Conservation (phyloP, 2,113 vertebrate genomes). For the Baryphthengus martii region DNA sequence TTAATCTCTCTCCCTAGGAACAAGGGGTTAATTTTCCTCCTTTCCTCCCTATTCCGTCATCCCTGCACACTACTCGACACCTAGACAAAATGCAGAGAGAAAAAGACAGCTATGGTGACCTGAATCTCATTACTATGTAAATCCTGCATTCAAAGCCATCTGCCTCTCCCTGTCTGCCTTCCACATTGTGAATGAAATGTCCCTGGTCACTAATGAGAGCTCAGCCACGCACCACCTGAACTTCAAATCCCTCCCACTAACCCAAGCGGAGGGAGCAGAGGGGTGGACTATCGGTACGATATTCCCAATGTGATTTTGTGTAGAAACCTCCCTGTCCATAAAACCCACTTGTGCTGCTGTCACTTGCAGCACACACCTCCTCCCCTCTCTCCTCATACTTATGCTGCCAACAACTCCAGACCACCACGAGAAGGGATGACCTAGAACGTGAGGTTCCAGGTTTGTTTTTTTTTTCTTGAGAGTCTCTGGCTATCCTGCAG, state of each 20-base stretch:
- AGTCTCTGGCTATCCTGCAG: not conserved
- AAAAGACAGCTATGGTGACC: constrained; percentile 62
- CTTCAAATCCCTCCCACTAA: constrained; percentile 38
- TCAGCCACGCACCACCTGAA: not conserved
- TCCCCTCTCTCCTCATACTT: not conserved
- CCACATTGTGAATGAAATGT: not conserved
- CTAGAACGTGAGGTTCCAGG: not conserved
- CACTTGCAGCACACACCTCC: not conserved
- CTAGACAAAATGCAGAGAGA: constrained; percentile 54
- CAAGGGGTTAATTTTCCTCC: constrained; percentile 57
- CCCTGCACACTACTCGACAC: constrained; percentile 18
- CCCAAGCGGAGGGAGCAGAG: not conserved
- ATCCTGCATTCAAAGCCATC: constrained; percentile 67
- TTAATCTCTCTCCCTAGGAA: not conserved
- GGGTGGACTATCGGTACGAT: not conserved
- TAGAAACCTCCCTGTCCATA: not conserved
- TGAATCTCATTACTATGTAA: constrained; percentile 72
- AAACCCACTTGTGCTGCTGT: not conserved
- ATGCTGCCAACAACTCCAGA: not conserved
- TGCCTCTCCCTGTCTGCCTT: constrained; percentile 61
- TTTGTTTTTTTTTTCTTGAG: not conserved
- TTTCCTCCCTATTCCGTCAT: not conserved
- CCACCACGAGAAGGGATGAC: not conserved
- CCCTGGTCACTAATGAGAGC: constrained; percentile 57
- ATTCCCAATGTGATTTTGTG: not conserved